These are phyloP conservation scores for Bombus cullumanus DNA, from an alignment of 1,140 invertebrate genomes.

Conservation along the genomic window DNA sequence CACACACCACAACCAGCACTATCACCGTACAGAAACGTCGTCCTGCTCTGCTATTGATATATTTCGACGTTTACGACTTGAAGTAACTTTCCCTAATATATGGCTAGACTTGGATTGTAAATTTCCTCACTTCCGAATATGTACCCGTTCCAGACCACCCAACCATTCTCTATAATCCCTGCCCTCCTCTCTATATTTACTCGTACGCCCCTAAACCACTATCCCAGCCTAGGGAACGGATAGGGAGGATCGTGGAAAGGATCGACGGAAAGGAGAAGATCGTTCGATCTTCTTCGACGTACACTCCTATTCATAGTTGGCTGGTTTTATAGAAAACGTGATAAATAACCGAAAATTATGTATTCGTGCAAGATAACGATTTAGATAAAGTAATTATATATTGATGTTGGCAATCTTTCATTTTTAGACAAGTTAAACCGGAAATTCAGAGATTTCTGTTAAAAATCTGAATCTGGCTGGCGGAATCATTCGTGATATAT, in stretches of 20 bases:
- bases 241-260: neutral
- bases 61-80: slow-evolving; percentile 79
- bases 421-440: too few species aligned
- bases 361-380: too few species aligned
- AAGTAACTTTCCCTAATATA: slow-evolving; percentile 76
- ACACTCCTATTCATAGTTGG: too few species aligned
- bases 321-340: too few species aligned
- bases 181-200: slow-evolving; percentile 46
- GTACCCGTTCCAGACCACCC: slow-evolving; percentile 44
- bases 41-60: slow-evolving; percentile 76
- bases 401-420: too few species aligned
- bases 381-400: too few species aligned
- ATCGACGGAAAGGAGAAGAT: neutral
- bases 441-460: too few species aligned
- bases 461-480: too few species aligned
- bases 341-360: too few species aligned
- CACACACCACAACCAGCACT: neutral
- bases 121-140: slow-evolving; percentile 68
- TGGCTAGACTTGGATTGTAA: slow-evolving; percentile 72
- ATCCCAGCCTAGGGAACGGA: neutral
- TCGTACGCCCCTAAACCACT: neutral
- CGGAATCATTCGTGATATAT: too few species aligned
- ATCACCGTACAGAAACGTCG: slow-evolving; percentile 21
- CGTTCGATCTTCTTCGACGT: neutral
- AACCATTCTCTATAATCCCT: slow-evolving; percentile 35